Evolutionary conservation across 1,140 invertebrate species (phyloP), one percentile per base, ranked within the genome.

Genomic region (Philopotamus ludificatus): DNA sequence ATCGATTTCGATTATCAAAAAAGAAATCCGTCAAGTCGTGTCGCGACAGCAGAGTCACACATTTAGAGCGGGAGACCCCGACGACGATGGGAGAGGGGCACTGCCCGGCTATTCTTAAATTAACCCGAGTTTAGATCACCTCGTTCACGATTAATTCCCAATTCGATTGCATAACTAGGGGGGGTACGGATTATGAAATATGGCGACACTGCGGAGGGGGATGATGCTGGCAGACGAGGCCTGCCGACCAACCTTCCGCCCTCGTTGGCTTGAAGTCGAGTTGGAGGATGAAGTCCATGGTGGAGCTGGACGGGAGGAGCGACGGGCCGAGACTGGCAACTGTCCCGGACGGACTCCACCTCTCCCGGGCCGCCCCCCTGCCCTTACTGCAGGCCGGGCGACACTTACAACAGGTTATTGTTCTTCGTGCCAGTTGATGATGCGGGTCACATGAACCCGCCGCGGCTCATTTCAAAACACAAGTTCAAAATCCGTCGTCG

Each of bases 251-350:
- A 65, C 63, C 63, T 65, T 65, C 63, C 21, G 44, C 63, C 44
- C 54, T 16, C 54, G 59, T 50, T 15, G 60, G 54, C 26, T 41
- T 59, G 45, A 65, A 49, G 26, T 47, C 18, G 39, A 42, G 21
- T 12, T 34, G 4, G 4, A 23, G n/a, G 44, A 25, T 44, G 63
- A 65, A 59, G 47, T 65, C 63, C 63, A 65, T 65, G 54, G 45
- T 58, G 25, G 21, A 34, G 45, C 16, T 42, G 61, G 75, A 70
- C 76, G 76, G 74, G 75, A 20, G 50, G 18, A 42, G 51, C 42
- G 51, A 16, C 51, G 8, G 62, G 50, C 44, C 55, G 23, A 15
- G 26, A 54, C 62, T 64, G 53, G 63, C 63, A 59, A 59, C 50
- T 57, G 51, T 34, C 8, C 47, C 21, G 28, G 26, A 18, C 20